Evolutionary conservation across 2,113 vertebrate species (phyloP), one percentile per base, ranked within the genome.

Genomic region (Pangasianodon hypophthalmus): DNA sequence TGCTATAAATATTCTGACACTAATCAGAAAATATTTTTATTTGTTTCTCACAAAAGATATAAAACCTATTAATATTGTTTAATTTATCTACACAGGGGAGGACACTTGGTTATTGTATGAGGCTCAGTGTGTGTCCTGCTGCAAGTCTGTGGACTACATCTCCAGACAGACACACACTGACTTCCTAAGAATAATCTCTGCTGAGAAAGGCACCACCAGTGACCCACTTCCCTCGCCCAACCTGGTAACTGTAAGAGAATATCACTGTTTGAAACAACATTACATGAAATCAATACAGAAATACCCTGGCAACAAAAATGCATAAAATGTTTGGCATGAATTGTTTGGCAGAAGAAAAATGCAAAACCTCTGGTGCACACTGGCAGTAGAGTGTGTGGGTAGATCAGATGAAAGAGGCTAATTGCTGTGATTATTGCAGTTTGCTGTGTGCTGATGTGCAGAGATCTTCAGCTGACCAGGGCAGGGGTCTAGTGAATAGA

Each of bases 101-200:
- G 69, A 94, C 82, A 91, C 92, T 89, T 95, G 94, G 94, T 92
- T 94, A 87, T 91, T 91, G 92, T 95, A 95, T 86, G 92, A 93
- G 0, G 94, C 93, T 88, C 94, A 95, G 58, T 91, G 92, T 41
- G 89, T 95, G 44, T 91, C 91, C 50, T 82, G 64, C 87, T 93
- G 89, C 88, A 92, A 79, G 62, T 91, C 89, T 16, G 88, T 94
- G 21, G 93, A 92, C 44, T 86, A 93, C 48, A 92, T 92, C 26
- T 93, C 89, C 56, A 93, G 93, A 91, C 94, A 92, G 0, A 93
- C 90, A 92, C 94, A 91, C 46, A 46, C 92, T 6, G 93, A 96
- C 92, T 94, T 95, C 89, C 82, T 94, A 46, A 86, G 87, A 85
- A 94, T 94, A 94, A 93, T 91, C 5, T 89, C 94, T 16, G 89